Evolutionary conservation across 1,140 invertebrate species (phyloP), one percentile per base, ranked within the genome.

Genomic region (Drosophila miranda): DNA sequence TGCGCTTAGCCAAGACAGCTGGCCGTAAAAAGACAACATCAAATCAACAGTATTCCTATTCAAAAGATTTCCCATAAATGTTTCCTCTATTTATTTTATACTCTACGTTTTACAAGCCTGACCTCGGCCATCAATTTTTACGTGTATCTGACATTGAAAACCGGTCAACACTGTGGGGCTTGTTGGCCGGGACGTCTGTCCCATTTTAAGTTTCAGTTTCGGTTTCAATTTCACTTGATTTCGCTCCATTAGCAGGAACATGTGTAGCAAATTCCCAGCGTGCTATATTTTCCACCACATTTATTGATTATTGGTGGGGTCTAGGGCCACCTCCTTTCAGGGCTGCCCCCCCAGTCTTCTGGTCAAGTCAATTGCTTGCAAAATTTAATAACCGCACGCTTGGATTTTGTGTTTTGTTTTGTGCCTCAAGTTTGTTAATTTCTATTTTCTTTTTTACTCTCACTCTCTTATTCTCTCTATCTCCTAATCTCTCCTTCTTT

Each of bases 341-440:
- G 3, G 34, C 34, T 38, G 11, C 44, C 52, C 56, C 48, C 38
- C 14, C 1, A 19, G 11, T 26, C 43, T 66, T 66, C 60, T 73
- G 62, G 71, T 67, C 66, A 66, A 81, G 56, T 81, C 73, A 86
- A 86, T 86, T 81, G 81, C 73, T 80, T 86, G 81, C 66, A 75
- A 75, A 86, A 68, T 86, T 81, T 86, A 64, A 78, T 86, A 81
- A 72, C 56, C 59, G 58, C 67, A 76, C 67, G 71, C 53, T 66
- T 74, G 70, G 53, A 53, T 51, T 76, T 83, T 75, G 54, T 59
- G 58, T 64, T 68, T 73, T 78, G 62, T 75, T 73, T 77, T 64
- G 56, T 73, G 54, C 43, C 19, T 34, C 45, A 68, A 58, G 57
- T 72, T 79, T 56, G 45, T 70, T 78, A 62, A 68, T 81, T 72